Evolutionary conservation across 92 coral and sea anemone genomes (phyloP), one percentile per base, ranked within the genome.

Genomic region (Zoanthus gigantus): DNA sequence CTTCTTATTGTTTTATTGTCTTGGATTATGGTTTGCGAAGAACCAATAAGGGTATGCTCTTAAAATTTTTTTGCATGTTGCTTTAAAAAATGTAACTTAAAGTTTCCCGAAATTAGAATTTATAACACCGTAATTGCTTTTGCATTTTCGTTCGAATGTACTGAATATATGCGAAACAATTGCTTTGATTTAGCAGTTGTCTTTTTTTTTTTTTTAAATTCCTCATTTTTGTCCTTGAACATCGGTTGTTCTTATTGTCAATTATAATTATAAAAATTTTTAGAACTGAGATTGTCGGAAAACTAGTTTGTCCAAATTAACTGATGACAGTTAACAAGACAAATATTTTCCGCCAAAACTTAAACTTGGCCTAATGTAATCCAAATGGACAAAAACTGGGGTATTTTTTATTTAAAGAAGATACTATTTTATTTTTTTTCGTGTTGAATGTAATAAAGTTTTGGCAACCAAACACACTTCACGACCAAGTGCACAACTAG

Each of bases 1-100:
- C 16, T 86, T 86, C 34, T 45, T 23, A 13, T 34, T 71, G 52
- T 72, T 90, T 76, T 37, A 71, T 45, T 87, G 72, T 81, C 46
- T 63, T 93, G 96, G 93, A 94, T 89, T 71, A 97, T 97, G 99
- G 96, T 97, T 78, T 95, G 97, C 77, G 99, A 97, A 86, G 99
- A 97, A 92, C 99, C 99, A 42, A 92, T 97, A 81, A 95, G 98
- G 99, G 99, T 97, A 95, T 56, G 95, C 31, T 46, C 9, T 45
- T 29, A 1, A 56, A 13, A 1, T 74, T 66, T 11, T 17, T 11
- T 44, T 50, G 56, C 56, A 50, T 50, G 29, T n/a, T 10, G 17
- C 50, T 85, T n/a, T 8, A 2, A 8, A 14, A 65, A 9, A 45
- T 81, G 30, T 48, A 28, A 6, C 17, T n/a, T 45, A 67, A 12